A percentile compares a stretch with the other conserved stretches of the same genome.
These are phyloP conservation scores for Agrotis ipsilon DNA, from an alignment of 2,888 invertebrate genomes.

Conservation along the genomic window DNA sequence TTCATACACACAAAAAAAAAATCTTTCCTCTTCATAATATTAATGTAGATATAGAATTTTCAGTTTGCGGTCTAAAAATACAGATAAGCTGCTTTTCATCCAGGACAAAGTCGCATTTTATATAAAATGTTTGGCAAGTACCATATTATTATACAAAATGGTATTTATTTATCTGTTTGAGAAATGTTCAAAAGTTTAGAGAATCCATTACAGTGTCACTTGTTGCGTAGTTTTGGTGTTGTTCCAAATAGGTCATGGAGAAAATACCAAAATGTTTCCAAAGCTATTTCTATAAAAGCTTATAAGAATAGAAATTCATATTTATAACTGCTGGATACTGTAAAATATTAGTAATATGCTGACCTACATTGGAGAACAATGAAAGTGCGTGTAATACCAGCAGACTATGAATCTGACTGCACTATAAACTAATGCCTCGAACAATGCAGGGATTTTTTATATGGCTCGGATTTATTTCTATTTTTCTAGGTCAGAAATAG, in stretches of 20 bases:
- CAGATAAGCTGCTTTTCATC: background rate
- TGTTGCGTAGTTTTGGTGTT: constrained; percentile 58
- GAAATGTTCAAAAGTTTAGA: constrained; percentile 38
- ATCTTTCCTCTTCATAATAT: too few relatives aligned
- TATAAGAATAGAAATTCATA: constrained; percentile 7
- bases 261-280: constrained; percentile 19
- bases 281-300: constrained; percentile 35
- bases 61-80: too few relatives aligned
- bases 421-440: background rate
- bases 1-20: too few relatives aligned
- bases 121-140: constrained; percentile 13
- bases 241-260: constrained; percentile 62
- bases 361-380: constrained; percentile 8
- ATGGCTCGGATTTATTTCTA: too few relatives aligned
- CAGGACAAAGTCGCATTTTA: background rate
- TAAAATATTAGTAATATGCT: background rate
- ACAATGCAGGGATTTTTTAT: background rate
- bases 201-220: constrained; percentile 56
- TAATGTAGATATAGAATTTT: too few relatives aligned
- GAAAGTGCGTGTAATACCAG: background rate
- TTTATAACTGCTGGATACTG: constrained; percentile 16
- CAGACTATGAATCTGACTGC: background rate
- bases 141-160: background rate
- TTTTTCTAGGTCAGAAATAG: too few relatives aligned
- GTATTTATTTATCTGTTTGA: constrained; percentile 14